These are phyloP conservation scores for Polydrusus tereticollis DNA, from an alignment of 2,888 invertebrate species.

Conservation along the genomic window DNA sequence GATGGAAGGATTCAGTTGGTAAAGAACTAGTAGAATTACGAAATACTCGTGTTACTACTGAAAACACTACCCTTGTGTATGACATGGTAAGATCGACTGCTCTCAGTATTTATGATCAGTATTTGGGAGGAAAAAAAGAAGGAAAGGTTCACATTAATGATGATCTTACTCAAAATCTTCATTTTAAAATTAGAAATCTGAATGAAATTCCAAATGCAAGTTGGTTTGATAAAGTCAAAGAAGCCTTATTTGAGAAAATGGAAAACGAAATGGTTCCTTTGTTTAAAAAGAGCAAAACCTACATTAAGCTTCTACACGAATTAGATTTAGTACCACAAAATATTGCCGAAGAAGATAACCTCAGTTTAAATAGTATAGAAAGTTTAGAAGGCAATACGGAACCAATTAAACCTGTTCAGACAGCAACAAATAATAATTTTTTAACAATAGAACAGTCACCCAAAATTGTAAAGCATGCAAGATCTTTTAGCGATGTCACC, in stretches of 20 bases:
- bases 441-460: conserved; percentile 53
- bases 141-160: conserved; percentile 76
- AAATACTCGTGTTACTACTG: conserved; percentile 64
- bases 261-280: conserved; percentile 69
- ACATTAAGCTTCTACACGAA: conserved; percentile 79
- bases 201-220: conserved; percentile 75
- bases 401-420: background rate
- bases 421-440: conserved; percentile 44
- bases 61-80: conserved; percentile 63
- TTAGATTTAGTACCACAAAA: conserved; percentile 76
- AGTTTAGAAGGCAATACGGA: conserved; percentile 52
- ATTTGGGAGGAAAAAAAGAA: conserved; percentile 79
- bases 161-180: conserved; percentile 72
- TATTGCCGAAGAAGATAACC: conserved; percentile 71
- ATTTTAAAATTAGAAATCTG: conserved; percentile 71
- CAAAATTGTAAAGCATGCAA: conserved; percentile 62
- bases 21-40: conserved; percentile 75
- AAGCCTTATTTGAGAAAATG: conserved; percentile 75
- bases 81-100: conserved; percentile 75
- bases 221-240: conserved; percentile 89
- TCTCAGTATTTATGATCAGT: conserved; percentile 81
- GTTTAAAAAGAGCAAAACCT: conserved; percentile 77
- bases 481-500: conserved; percentile 66
- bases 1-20: conserved; percentile 78
- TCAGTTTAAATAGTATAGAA: conserved; percentile 71